Evolutionary conservation across 2,113 vertebrate genomes (phyloP).

Genomic region (Shinisaurus crocodilurus): DNA sequence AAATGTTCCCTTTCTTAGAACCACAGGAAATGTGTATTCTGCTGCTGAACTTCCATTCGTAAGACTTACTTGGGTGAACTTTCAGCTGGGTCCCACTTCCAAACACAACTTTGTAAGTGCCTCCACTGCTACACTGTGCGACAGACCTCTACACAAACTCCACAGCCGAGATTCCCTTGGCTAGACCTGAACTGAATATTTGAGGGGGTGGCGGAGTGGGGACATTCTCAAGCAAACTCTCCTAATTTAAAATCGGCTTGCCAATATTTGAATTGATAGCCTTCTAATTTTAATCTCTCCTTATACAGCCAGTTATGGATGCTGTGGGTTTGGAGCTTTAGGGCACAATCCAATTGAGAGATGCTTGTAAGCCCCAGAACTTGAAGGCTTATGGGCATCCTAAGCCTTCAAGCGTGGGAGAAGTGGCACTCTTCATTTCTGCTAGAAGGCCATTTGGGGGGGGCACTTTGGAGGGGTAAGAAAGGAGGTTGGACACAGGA

Average conservation of each 20-base stretch:
- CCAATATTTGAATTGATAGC: background rate
- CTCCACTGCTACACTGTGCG: background rate
- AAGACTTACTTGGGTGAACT: background rate
- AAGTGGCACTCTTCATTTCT: too few species aligned
- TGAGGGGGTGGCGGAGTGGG: too few species aligned
- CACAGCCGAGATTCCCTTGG: background rate
- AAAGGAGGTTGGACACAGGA: too few species aligned
- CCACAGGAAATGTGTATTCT: background rate
- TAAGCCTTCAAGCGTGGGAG: too few species aligned
- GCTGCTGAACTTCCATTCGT: background rate
- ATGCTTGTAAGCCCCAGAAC: too few species aligned
- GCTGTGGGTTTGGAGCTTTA: too few species aligned
- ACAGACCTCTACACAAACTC: background rate
- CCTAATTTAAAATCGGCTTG: background rate
- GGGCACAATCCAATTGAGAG: too few species aligned
- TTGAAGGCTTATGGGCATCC: too few species aligned
- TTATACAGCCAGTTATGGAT: too few species aligned
- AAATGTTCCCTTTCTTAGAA: background rate
- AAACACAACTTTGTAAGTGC: slow-evolving; percentile 19
- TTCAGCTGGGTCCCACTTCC: slow-evolving; percentile 30
- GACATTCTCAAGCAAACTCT: background rate
- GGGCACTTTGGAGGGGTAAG: too few species aligned
- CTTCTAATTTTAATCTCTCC: background rate
- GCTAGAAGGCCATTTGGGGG: too few species aligned
- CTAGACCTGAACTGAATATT: background rate